Evolutionary conservation across 2,797 vertebrate species (phyloP), one percentile per base, ranked within the genome.

Genomic region (Hydrolagus colliei): DNA sequence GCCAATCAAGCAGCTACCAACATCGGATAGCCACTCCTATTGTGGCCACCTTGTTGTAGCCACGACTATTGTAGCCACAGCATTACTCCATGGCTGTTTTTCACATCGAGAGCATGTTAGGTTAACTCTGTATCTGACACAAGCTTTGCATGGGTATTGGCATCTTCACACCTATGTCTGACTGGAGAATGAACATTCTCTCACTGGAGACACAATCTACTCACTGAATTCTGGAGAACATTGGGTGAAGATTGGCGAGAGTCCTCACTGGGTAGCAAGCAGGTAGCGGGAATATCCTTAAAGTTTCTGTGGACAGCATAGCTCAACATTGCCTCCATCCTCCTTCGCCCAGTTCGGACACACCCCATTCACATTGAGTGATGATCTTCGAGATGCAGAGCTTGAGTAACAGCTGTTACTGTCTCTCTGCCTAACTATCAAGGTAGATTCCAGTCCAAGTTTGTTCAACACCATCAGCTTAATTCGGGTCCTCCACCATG

Each of bases 161-260:
- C 16, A 5, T 18, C 72, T 73, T 18, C 72, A 73, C 72, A 89
- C 11, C 72, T 18, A 73, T 71, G 18, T 67, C 22, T 68, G 22
- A 86, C 16, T 68, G 22, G 35, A 3, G 75, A 27, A 78, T 59
- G 12, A 16, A 35, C 62, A 27, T 73, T 52, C 41, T 52, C 41
- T 52, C 41, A 52, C 41, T 52, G 41, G 41, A 52, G 41, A 52
- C 41, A 52, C 41, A 52, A 3, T 52, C 41, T 52, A 6, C 41
- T 52, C 41, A 52, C 41, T 52, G 41, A 52, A 52, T 52, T 52
- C 41, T 52, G 41, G 41, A 52, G 41, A 52, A 6, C 41, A 3
- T 52, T 52, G 6, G 2, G 41, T 52, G 41, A 52, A 52, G 41
- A 1, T 52, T 74, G 73, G 41, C 73, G 16, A 74, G 41, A 52